Conservation (phyloP, 2,113 vertebrate genomes). For the Dasyurus viverrinus region DNA sequence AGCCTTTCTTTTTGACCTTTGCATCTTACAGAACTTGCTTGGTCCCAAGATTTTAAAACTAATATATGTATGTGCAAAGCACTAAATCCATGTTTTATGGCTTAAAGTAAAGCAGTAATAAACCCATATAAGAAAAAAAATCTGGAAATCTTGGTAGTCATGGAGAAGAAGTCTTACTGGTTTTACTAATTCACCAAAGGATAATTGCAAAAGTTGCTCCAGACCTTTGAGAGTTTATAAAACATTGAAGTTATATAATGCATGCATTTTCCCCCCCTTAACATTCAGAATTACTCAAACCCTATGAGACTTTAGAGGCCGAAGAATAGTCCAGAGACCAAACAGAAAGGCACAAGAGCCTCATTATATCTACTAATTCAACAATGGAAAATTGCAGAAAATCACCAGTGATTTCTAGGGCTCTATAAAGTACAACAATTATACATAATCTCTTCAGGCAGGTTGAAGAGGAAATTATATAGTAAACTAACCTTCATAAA, state of each 20-base stretch:
- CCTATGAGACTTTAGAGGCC: slow-evolving; percentile 29
- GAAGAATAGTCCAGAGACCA: not conserved
- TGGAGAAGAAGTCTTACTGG: not conserved
- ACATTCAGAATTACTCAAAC: not conserved
- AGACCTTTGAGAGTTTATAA: not conserved
- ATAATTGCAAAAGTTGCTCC: not conserved
- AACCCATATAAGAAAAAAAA: not conserved
- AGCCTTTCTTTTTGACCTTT: not conserved
- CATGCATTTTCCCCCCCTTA: not conserved
- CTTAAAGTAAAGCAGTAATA: not conserved
- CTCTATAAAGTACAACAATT: not conserved
- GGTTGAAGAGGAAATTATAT: not conserved
- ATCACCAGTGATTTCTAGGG: not conserved
- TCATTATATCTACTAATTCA: not conserved
- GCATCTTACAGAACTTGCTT: not conserved
- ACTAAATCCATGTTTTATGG: not conserved
- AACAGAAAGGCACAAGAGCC: not conserved
- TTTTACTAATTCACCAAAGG: not conserved
- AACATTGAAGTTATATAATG: not conserved
- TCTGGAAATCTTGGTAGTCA: not conserved
- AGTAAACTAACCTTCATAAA: not conserved
- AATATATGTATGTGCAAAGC: no score
- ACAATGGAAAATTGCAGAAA: slow-evolving; percentile 18
- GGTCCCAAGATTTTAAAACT: not conserved
- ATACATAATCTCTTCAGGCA: not conserved